Percentiles rank a stretch among this genome's conserved stretches.
phyloP scores from a whole-genome alignment of 2,113 vertebrate species.

The Cyanoliseus patagonus region DNA sequence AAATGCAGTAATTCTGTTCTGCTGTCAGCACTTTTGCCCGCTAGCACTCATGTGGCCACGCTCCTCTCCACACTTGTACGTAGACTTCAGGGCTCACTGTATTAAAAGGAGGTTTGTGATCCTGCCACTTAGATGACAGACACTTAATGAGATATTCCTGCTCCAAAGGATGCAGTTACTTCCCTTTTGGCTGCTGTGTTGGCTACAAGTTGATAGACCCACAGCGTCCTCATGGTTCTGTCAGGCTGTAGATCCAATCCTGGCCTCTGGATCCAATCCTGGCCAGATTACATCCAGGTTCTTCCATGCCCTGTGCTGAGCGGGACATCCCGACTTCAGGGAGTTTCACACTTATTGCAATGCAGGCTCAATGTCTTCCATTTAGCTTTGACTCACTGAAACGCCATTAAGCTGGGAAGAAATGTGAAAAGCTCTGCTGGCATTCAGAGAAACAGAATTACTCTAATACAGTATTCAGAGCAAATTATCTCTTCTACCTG shows the following conservation, averaged over 20 bases:
- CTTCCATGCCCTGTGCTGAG: neutral
- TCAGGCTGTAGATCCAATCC: no score
- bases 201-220: neutral
- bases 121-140: neutral
- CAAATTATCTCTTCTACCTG: neutral
- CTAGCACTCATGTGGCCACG: neutral
- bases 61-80: neutral
- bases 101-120: neutral
- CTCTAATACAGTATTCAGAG: neutral
- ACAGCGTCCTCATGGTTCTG: neutral
- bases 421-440: neutral
- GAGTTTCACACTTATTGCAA: neutral
- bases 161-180: neutral
- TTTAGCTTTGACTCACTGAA: neutral
- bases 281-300: neutral
- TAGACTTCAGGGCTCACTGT: neutral
- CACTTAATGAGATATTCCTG: neutral
- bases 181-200: neutral
- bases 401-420: neutral
- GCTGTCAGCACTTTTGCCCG: conserved; percentile 3
- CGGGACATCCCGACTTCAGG: neutral
- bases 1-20: neutral
- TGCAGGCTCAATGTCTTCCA: neutral
- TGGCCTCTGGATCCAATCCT: no score
- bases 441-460: neutral